These are phyloP conservation scores for Listronotus oregonensis DNA, from an alignment of 1,140 invertebrate species.

Conservation along the genomic window DNA sequence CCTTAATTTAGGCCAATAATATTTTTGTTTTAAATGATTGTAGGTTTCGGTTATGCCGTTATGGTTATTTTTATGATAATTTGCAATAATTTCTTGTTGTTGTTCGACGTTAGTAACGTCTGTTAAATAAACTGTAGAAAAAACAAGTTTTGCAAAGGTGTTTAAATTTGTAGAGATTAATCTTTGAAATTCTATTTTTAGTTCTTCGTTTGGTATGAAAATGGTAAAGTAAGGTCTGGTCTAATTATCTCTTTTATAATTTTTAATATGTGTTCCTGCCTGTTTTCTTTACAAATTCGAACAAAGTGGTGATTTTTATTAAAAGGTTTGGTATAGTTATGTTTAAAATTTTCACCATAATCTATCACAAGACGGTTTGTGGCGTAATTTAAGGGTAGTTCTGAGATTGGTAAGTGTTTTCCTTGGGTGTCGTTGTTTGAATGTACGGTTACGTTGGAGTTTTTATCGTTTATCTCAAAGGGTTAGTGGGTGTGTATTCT, in stretches of 20 bases:
- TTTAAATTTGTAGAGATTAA: conserved; percentile 8
- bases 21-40: conserved; percentile 29
- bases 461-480: not conserved
- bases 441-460: not conserved
- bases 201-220: conserved; percentile 13
- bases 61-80: conserved; percentile 31
- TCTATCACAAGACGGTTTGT: not conserved
- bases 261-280: conserved; percentile 2
- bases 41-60: conserved; percentile 37
- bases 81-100: conserved; percentile 18
- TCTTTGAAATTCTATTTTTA: conserved; percentile 21
- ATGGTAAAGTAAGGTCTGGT: conserved; percentile 18
- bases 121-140: conserved; percentile 1
- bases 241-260: conserved; percentile 9
- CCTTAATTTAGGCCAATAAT: conserved; percentile 36
- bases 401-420: conserved; percentile 9
- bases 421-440: conserved; percentile 6
- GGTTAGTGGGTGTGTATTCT: not conserved
- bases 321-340: conserved; percentile 5
- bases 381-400: conserved; percentile 9
- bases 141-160: not conserved
- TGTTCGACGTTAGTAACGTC: conserved; percentile 12
- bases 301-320: conserved; percentile 11
- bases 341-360: conserved; percentile 13
- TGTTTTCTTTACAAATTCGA: conserved; percentile 5